Percentiles rank a stretch among this genome's conserved stretches.
phyloP scores from a whole-genome alignment of 2,797 vertebrate genomes.

The Acanthis flammea region DNA sequence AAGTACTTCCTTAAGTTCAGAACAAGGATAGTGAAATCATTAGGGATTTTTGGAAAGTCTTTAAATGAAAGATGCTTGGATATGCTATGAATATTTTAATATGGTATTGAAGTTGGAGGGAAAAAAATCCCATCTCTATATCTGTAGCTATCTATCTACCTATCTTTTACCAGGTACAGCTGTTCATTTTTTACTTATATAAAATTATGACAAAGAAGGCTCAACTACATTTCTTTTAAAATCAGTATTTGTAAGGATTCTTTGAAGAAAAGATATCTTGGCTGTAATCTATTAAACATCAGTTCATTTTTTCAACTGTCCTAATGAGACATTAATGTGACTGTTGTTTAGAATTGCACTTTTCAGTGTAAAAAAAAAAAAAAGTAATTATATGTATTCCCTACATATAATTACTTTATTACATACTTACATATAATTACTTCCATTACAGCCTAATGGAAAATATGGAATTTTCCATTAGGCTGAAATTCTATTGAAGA shows the following conservation, averaged over 20 bases:
- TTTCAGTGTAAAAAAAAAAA: neutral
- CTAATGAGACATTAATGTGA: neutral
- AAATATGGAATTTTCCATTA: neutral
- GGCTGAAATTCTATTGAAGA: neutral
- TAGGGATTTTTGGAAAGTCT: neutral
- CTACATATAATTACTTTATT: too few species aligned
- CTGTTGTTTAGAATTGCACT: neutral
- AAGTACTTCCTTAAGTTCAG: neutral
- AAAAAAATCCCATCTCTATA: neutral
- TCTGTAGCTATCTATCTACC: neutral
- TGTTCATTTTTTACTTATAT: neutral
- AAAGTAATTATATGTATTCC: neutral
- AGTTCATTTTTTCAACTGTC: neutral
- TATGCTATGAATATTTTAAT: conserved; percentile 36
- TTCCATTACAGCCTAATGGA: too few species aligned
- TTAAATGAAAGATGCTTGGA: conserved; percentile 18
- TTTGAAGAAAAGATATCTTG: neutral
- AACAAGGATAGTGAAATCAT: neutral
- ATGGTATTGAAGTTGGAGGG: neutral
- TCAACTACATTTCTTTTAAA: neutral
- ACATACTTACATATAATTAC: too few species aligned
- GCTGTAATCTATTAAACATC: neutral
- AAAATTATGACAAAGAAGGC: neutral
- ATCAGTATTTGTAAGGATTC: conserved; percentile 5
- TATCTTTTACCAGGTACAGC: neutral